These are phyloP conservation scores for Elysia chlorotica DNA, from an alignment of 1,140 invertebrate species.

Conservation along the genomic window DNA sequence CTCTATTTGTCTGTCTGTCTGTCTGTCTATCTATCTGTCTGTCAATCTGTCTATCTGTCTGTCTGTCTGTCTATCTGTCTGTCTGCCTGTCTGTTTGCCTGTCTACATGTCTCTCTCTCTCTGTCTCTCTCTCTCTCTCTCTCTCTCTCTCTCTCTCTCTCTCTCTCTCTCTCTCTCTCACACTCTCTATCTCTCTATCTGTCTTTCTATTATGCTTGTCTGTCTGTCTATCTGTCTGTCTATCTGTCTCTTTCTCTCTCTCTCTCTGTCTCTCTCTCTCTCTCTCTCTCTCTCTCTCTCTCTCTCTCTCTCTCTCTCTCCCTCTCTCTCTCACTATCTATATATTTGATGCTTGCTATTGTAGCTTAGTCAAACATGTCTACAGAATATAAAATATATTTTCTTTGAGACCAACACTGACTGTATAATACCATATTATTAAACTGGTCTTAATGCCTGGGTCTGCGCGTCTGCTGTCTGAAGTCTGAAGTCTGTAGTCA, in stretches of 20 bases:
- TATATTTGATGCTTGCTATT: background rate
- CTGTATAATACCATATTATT: too few relatives aligned
- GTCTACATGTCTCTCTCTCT: background rate
- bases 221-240: background rate
- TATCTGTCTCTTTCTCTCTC: background rate
- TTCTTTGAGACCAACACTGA: background rate
- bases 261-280: background rate
- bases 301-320: background rate
- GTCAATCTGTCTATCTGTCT: background rate
- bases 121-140: constrained; percentile 2
- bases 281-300: background rate
- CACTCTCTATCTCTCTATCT: background rate
- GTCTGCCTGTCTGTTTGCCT: background rate
- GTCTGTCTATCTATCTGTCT: background rate
- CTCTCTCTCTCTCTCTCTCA: background rate
- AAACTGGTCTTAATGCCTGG: background rate
- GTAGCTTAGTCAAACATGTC: background rate
- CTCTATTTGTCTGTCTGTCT: background rate
- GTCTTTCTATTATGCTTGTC: background rate
- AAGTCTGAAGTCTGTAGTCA: background rate
- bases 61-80: background rate
- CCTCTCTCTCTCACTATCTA: background rate
- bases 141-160: constrained; percentile 2
- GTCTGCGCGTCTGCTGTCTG: background rate
- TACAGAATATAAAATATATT: background rate